Base-by-base conservation (phyloP, 2,888 invertebrate species). In the Hydrotaea cyrtoneurina region DNA sequence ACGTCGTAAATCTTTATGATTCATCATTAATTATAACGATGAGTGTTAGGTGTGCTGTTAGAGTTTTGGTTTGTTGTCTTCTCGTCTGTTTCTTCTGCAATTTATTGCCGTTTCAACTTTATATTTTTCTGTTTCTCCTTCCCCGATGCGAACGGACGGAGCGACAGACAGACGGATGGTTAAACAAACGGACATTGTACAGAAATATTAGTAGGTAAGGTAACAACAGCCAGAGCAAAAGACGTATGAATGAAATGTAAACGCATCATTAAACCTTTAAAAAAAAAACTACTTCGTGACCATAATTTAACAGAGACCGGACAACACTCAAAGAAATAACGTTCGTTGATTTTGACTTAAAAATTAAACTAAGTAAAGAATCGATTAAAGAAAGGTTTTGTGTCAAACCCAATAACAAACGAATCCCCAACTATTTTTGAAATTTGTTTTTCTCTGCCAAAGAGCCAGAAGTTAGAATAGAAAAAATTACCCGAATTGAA, bases 1-100 rank as follows among this genome's bases (percentile, higher is more conserved):
- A n/a, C 36, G 21, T n/a, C 69, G 69, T 71, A 55, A 8, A 75
- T 78, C 39, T 82, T 71, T 74, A 71, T 43, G 59, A 50, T 74
- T 74, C 66, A 79, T 66, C 79, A 76, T 79, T 83, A 79, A 83
- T 79, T 83, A 74, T 50, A 13, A 13, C 13, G 50, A 50, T 50
- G 50, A 50, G 50, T n/a, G 13, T 50, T 50, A 50, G 50, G 50
- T 50, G 50, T n/a, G n/a, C 13, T 50, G 50, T 50, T 50, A 50
- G 31, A n/a, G n/a, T n/a, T n/a, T n/a, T 50, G 13, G 50, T 50
- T 15, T 50, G 3, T 31, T 31, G 31, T 2, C 7, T 31, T 31
- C 7, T 31, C 31, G 2, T 10, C 43, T 13, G 3, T 43, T 3
- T 50, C 13, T 50, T 50, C 43, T 10, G 13, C 50, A 50, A n/a